A percentile compares a stretch with the other conserved stretches of the same genome.
These are phyloP conservation scores for Saimiri boliviensis DNA, from an alignment of 2,113 vertebrate species.

Conservation along the genomic window DNA sequence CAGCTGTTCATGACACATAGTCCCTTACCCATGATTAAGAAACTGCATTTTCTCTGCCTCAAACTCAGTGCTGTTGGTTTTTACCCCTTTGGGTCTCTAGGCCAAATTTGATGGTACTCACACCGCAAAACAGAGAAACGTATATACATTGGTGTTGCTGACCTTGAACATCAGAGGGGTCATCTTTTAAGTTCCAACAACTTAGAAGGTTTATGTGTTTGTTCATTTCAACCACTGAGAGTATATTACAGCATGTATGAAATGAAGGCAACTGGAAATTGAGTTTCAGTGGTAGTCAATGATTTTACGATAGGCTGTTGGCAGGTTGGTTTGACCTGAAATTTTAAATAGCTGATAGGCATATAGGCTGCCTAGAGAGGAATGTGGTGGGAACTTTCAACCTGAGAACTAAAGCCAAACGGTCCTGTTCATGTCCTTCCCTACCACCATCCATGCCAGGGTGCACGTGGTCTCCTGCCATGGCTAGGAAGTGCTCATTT, in stretches of 20 bases:
- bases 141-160: accelerated
- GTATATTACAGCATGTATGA: neutral
- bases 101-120: accelerated
- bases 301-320: neutral
- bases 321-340: neutral
- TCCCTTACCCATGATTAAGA: accelerated
- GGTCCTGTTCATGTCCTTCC: accelerated
- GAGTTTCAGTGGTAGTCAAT: neutral
- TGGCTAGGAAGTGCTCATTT: accelerated
- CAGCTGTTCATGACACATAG: accelerated
- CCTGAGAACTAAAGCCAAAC: accelerated
- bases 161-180: neutral
- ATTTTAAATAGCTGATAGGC: neutral
- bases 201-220: neutral
- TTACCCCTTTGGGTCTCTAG: too few species aligned
- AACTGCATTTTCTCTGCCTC: accelerated
- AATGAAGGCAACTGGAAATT: neutral
- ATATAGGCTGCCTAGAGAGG: neutral
- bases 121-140: neutral
- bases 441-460: accelerated
- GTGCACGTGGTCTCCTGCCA: accelerated
- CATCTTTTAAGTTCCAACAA: neutral
- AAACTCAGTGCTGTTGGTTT: accelerated
- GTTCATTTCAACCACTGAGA: neutral
- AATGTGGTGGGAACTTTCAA: neutral